Base-by-base conservation (phyloP, 1,140 invertebrate species). In the Battus philenor region DNA sequence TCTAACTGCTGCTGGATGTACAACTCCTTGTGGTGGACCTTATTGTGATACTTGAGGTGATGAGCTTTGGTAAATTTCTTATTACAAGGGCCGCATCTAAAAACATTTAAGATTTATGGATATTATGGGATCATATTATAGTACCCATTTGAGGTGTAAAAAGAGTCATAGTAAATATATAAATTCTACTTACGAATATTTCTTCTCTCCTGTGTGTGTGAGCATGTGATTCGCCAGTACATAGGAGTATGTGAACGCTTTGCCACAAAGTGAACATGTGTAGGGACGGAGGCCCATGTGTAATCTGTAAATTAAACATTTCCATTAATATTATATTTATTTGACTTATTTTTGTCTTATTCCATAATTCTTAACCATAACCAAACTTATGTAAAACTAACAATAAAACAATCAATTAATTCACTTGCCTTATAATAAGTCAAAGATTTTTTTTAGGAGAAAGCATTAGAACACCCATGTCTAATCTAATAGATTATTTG, bases 121-220 rank as follows among this genome's bases (percentile, higher is more conserved):
- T 20, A 12, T 38, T 30, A 2, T 33, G 29, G 24, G 2, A 41
- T 20, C 4, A 18, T 16, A 17, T 13, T 29, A 4, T 1, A 39
- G 18, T 24, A 10, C 31, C 11, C 2, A 17, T 27, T n/a, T n/a
- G n/a, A n/a, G n/a, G n/a, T n/a, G n/a, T n/a, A n/a, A n/a, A n/a
- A n/a, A n/a, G n/a, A n/a, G n/a, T n/a, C n/a, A n/a, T n/a, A n/a
- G n/a, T n/a, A n/a, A n/a, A n/a, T n/a, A n/a, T n/a, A n/a, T 30
- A 43, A 7, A 3, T 36, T 15, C 36, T 55, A 83, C 77, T 85
- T 47, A 87, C 83, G 77, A 70, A 50, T 78, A 86, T 55, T 87
- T 86, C 68, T 87, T 87, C 74, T 96, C 95, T 0, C 95, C 93
- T 0, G 92, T 93, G 67, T 95, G 93, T 26, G 93, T 93, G 1